A percentile compares a stretch with the other conserved stretches of the same genome.
Evolutionary conservation across 2,113 vertebrate species (phyloP).

Genomic region (Alaudala cheleensis): DNA sequence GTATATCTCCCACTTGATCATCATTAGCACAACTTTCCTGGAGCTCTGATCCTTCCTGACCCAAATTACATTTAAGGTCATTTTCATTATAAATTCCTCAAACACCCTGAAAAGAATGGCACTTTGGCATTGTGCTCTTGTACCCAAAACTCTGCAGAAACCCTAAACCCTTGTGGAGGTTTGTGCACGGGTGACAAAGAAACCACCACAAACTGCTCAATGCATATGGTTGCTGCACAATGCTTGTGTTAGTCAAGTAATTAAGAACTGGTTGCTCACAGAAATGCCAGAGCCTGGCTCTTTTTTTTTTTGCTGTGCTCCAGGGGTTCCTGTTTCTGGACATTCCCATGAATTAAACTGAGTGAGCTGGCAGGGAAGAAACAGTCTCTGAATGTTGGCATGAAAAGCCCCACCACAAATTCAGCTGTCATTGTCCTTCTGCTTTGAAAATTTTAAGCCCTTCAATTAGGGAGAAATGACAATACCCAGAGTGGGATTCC

Average conservation of each 20-base stretch:
- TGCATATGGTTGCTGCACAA: neutral
- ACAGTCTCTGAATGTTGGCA: constrained; percentile 30
- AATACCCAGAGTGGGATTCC: constrained; percentile 44
- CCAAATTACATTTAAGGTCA: neutral
- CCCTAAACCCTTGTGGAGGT: neutral
- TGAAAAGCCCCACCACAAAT: constrained; percentile 44
- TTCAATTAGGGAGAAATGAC: constrained; percentile 45
- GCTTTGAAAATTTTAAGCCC: constrained; percentile 47
- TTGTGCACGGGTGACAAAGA: neutral
- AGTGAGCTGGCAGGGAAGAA: constrained; percentile 37
- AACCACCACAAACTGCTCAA: neutral
- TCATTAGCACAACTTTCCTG: neutral
- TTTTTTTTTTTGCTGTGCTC: constrained; percentile 30
- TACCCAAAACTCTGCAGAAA: neutral
- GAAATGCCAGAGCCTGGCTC: neutral
- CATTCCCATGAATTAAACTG: constrained; percentile 59
- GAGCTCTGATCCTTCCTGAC: neutral
- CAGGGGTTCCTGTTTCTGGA: constrained; percentile 52
- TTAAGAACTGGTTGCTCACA: neutral
- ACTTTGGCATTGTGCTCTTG: neutral
- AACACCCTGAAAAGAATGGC: neutral
- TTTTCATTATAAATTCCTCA: neutral
- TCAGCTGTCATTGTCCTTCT: constrained; percentile 42
- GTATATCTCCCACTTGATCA: neutral
- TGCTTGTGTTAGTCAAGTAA: neutral